Evolutionary conservation across 2,113 vertebrate species (phyloP).

Genomic region (Myotis yumanensis): DNA sequence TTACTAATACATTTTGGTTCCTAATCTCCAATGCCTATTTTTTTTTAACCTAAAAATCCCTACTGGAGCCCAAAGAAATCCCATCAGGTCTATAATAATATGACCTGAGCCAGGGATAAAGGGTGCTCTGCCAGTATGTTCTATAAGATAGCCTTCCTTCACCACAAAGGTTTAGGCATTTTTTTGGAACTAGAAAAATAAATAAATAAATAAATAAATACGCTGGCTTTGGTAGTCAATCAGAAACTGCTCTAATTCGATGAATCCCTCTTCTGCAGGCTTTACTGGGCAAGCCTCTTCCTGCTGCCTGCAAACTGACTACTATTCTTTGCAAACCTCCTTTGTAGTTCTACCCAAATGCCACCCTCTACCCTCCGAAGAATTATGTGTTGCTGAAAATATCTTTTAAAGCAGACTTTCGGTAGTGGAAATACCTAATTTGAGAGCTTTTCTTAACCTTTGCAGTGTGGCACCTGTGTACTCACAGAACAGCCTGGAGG

Average conservation of each 20-base stretch:
- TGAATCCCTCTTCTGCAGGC: slow-evolving; percentile 63
- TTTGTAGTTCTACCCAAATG: slow-evolving; percentile 15
- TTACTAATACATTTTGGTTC: slow-evolving; percentile 31
- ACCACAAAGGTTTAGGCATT: slow-evolving; percentile 54
- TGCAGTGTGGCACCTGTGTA: neutral
- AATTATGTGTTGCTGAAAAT: slow-evolving; percentile 38
- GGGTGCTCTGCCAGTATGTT: neutral
- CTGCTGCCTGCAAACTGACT: slow-evolving; percentile 52
- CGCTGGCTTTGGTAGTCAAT: slow-evolving; percentile 49
- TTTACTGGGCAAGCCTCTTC: slow-evolving; percentile 68
- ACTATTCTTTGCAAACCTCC: slow-evolving; percentile 45
- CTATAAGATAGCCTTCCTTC: neutral
- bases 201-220: slow-evolving; percentile 32
- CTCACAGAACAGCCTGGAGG: neutral
- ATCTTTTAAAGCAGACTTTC: slow-evolving; percentile 29
- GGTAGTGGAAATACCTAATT: neutral
- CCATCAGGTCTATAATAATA: slow-evolving; percentile 37
- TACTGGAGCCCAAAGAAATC: slow-evolving; percentile 15
- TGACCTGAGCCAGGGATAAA: slow-evolving; percentile 27
- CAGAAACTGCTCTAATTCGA: slow-evolving; percentile 39
- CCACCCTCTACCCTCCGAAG: neutral
- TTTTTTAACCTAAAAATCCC: slow-evolving; percentile 62
- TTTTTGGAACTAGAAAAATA: slow-evolving; percentile 46
- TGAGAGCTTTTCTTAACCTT: neutral
- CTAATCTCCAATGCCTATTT: slow-evolving; percentile 40